phyloP scores from a whole-genome alignment of 2,113 vertebrate species.

The Myiagra hebetior region DNA sequence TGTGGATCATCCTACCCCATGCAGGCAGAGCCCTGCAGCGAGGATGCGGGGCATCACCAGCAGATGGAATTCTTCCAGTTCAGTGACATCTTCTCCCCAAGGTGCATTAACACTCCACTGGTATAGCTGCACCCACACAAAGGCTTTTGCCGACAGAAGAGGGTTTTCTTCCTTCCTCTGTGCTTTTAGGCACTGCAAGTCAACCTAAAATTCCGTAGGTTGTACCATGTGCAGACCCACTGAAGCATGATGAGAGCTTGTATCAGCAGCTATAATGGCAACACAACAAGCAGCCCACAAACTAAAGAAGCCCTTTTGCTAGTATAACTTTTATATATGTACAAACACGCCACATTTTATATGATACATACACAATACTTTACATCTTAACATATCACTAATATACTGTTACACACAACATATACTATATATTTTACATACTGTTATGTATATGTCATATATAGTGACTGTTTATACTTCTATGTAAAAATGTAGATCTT shows the following conservation, averaged over 20 bases:
- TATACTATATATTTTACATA: background rate
- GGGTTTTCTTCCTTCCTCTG: background rate
- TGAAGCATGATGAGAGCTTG: background rate
- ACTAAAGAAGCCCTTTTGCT: background rate
- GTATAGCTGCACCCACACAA: background rate
- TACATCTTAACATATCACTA: background rate
- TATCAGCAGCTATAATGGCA: background rate
- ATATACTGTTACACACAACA: background rate
- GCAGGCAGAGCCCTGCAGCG: accelerated
- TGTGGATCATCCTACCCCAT: background rate
- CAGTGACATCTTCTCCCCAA: background rate
- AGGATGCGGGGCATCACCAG: background rate
- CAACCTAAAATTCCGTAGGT: background rate
- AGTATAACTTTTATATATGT: background rate
- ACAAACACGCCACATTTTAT: background rate
- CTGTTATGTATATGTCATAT: background rate
- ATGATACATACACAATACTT: background rate
- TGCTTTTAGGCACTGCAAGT: background rate
- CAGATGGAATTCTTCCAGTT: slow-evolving; percentile 34
- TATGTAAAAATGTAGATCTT: background rate
- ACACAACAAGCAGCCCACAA: background rate
- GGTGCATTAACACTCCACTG: background rate
- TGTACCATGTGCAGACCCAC: background rate
- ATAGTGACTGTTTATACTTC: background rate
- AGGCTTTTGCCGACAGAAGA: background rate